Evolutionary conservation across 2,888 invertebrate genomes (phyloP).

Genomic region (Resseliella maxima): DNA sequence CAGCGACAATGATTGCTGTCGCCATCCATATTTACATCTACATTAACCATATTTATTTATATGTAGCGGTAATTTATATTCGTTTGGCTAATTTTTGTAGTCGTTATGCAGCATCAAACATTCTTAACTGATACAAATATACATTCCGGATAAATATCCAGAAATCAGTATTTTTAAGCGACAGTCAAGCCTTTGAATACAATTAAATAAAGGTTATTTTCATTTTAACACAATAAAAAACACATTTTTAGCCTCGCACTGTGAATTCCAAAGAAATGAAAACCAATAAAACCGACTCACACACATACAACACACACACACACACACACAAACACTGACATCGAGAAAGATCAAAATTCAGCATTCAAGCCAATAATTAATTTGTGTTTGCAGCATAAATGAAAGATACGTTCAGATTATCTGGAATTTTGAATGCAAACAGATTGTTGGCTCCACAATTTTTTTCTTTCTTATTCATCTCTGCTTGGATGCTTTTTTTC

Average conservation of each 20-base stretch:
- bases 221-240: too few species aligned
- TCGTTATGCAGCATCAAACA: not conserved
- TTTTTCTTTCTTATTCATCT: not conserved
- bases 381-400: constrained; percentile 1
- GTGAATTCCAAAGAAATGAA: too few species aligned
- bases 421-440: not conserved
- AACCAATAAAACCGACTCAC: too few species aligned
- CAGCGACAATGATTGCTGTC: constrained; percentile 1
- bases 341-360: not conserved
- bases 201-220: too few species aligned
- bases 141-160: too few species aligned
- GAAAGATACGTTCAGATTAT: constrained; percentile 25
- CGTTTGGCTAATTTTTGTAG: not conserved
- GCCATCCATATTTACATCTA: not conserved
- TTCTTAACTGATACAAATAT: too few species aligned
- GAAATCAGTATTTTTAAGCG: too few species aligned
- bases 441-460: not conserved
- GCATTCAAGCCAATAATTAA: constrained; percentile 11
- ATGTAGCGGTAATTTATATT: constrained; percentile 40
- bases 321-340: not conserved
- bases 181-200: too few species aligned
- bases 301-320: too few species aligned
- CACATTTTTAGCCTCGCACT: too few species aligned
- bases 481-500: too few species aligned
- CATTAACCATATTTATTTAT: constrained; percentile 31